phyloP scores from a whole-genome alignment of 1,140 invertebrate species.

The Pentalonia nigronervosa region DNA sequence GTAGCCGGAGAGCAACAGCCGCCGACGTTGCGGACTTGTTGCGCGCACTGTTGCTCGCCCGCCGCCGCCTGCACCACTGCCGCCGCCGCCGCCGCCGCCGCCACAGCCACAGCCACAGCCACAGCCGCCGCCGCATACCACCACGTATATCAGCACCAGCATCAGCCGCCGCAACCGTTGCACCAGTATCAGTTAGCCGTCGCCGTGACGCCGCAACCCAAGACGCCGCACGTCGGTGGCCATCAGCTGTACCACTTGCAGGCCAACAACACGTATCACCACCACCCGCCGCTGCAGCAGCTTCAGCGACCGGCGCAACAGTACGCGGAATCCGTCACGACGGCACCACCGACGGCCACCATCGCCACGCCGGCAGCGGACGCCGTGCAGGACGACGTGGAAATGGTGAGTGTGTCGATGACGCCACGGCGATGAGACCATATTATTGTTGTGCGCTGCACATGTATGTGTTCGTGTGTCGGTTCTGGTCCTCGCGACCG shows the following conservation, averaged over 20 bases:
- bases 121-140: slow-evolving; percentile 38
- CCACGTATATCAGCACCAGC: slow-evolving; percentile 39
- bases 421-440: not conserved
- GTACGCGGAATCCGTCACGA: slow-evolving; percentile 41
- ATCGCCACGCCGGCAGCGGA: slow-evolving; percentile 52
- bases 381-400: slow-evolving; percentile 55
- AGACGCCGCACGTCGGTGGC: slow-evolving; percentile 31
- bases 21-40: slow-evolving; percentile 56
- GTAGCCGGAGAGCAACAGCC: slow-evolving; percentile 56
- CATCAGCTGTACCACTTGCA: slow-evolving; percentile 25
- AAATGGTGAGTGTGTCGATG: slow-evolving; percentile 50
- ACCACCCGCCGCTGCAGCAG: not conserved
- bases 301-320: not conserved
- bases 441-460: not conserved
- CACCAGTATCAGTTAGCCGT: slow-evolving; percentile 47
- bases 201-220: slow-evolving; percentile 50
- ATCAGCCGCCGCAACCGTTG: not conserved
- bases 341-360: slow-evolving; percentile 54
- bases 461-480: no score
- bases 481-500: no score
- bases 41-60: slow-evolving; percentile 58
- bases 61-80: slow-evolving; percentile 18
- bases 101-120: not conserved
- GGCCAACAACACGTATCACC: slow-evolving; percentile 26
- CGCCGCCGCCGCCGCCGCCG: not conserved